phyloP scores from a whole-genome alignment of 2,888 invertebrate species.

The Cantharis nigra region DNA sequence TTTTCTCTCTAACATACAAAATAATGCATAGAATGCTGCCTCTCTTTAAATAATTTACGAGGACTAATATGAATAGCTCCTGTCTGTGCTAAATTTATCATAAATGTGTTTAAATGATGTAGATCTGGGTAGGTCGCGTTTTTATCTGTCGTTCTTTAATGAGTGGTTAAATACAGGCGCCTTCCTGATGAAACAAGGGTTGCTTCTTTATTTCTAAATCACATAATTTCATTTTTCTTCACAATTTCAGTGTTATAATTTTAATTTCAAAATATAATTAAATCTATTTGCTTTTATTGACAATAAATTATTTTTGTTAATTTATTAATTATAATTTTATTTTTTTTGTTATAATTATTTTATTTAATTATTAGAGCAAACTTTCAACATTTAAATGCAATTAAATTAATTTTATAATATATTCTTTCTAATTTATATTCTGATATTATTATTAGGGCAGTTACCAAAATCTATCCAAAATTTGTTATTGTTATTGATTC shows the following conservation, averaged over 20 bases:
- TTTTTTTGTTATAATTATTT: too few relatives aligned
- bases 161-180: constrained; percentile 30
- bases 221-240: not conserved
- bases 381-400: too few relatives aligned
- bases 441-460: too few relatives aligned
- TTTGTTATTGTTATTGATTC: too few relatives aligned
- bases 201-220: not conserved
- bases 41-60: constrained; percentile 35
- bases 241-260: not conserved
- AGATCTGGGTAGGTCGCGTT: constrained; percentile 31
- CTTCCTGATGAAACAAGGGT: constrained; percentile 22
- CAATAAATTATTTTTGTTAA: too few relatives aligned
- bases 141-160: constrained; percentile 29
- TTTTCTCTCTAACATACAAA: constrained; percentile 6
- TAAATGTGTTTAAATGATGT: constrained; percentile 42
- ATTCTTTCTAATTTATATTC: too few relatives aligned
- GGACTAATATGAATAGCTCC: constrained; percentile 41
- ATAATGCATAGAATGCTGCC: not conserved
- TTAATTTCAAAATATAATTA: not conserved
- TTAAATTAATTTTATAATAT: too few relatives aligned
- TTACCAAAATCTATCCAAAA: too few relatives aligned
- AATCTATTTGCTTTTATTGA: too few relatives aligned
- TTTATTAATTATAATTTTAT: too few relatives aligned
- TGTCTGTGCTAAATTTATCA: constrained; percentile 47
- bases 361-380: too few relatives aligned